Evolutionary conservation across 2,888 invertebrate species (phyloP), one percentile per base, ranked within the genome.

Genomic region (Alentia gelatinosa): DNA sequence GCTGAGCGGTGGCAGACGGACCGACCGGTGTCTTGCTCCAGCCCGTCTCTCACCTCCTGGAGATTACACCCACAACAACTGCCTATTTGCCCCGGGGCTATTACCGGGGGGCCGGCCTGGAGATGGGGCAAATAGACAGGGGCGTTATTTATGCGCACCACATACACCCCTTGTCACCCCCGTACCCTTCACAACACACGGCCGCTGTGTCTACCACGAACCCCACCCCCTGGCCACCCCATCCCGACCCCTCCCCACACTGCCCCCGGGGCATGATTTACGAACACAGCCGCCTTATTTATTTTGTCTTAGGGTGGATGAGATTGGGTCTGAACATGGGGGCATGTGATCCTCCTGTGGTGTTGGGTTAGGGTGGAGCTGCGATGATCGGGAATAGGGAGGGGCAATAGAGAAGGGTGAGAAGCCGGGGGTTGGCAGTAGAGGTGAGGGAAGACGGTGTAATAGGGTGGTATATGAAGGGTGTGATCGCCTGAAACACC

Each of bases 21-120:
- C 5, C 30, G 68, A 19, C 4, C 39, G 79, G 35, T 19, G 79
- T 19, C 79, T 26, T 79, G 79, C 35, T 79, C 37, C 15, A 79
- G 79, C 79, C 79, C n/a, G 39, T 37, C 79, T 37, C 79, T 19
- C 19, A 23, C 23, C 79, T 19, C 79, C 37, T 79, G 39, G 35
- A 79, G 79, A 79, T 79, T 79, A 37, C 79, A 79, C 39, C 68
- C 79, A 74, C 74, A 74, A 74, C 74, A 74, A 74, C 74, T 74
- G 74, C 26, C 74, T 74, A 74, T 74, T 74, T 74, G 74, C 74
- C 74, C 74, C 33, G 74, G 7, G 74, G 74, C 74, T 74, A 74
- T 74, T 74, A 74, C 74, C 74, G 74, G 74, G 74, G 33, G 74
- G 74, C 74, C 74, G 30, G 74, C 56, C 74, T 74, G 74, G 33